Percentiles rank a stretch among this genome's conserved stretches.
These are phyloP conservation scores for Actinernus sp. DNA, from an alignment of 92 coral and sea anemone species.

Conservation along the genomic window DNA sequence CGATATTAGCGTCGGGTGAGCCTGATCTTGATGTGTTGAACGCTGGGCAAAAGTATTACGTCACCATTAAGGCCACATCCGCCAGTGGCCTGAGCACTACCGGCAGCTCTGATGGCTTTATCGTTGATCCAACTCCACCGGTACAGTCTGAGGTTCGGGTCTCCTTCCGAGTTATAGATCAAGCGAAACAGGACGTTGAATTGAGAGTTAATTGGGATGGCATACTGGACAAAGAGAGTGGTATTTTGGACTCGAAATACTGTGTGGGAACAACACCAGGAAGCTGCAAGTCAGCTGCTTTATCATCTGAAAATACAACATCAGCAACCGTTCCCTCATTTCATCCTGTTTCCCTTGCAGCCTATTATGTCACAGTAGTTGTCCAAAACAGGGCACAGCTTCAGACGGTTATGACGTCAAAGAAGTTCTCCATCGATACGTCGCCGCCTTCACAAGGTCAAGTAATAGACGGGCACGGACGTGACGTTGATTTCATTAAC, in stretches of 20 bases:
- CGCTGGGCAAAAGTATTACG: conserved; percentile 78
- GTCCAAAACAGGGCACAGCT: conserved; percentile 85
- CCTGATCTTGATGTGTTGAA: conserved; percentile 58
- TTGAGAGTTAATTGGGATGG: conserved; percentile 73
- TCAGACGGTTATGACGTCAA: conserved; percentile 70
- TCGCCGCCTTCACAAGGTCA: conserved; percentile 87
- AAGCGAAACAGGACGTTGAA: conserved; percentile 54
- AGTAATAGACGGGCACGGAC: conserved; percentile 77
- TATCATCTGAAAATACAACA: conserved; percentile 31
- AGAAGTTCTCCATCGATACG: conserved; percentile 64
- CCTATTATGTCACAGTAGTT: conserved; percentile 68
- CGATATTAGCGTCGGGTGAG: conserved; percentile 65
- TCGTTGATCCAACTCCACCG: conserved; percentile 86
- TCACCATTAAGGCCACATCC: conserved; percentile 80
- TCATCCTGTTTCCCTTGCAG: conserved; percentile 48
- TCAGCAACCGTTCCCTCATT: conserved; percentile 62
- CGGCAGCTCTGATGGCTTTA: conserved; percentile 82
- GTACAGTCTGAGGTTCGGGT: conserved; percentile 50
- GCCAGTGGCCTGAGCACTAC: conserved; percentile 67
- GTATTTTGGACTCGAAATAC: conserved; percentile 55
- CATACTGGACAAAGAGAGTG: conserved; percentile 77
- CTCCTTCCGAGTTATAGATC: conserved; percentile 59
- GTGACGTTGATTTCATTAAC: conserved; percentile 71
- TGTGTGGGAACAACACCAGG: conserved; percentile 81
- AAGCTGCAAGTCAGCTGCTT: conserved; percentile 49